phyloP scores from a whole-genome alignment of 2,888 invertebrate genomes.

The Xiphydria camelus region DNA sequence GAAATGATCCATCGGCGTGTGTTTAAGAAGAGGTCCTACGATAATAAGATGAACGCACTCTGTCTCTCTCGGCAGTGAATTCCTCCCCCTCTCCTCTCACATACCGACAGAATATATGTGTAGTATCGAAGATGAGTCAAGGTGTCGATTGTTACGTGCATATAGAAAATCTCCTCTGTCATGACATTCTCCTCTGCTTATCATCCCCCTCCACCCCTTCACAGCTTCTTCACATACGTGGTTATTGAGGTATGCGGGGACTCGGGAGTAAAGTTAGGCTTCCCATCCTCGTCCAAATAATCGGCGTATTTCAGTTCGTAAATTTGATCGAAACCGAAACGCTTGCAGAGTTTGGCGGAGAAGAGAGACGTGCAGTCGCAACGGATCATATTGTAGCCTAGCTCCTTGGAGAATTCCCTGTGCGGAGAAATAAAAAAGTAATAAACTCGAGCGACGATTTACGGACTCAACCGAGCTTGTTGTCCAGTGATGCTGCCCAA shows the following conservation, averaged over 20 bases:
- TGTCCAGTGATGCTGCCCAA: too few relatives aligned
- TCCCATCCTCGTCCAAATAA: slow-evolving; percentile 65
- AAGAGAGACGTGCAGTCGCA: slow-evolving; percentile 77
- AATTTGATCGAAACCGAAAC: slow-evolving; percentile 71
- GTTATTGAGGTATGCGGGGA: slow-evolving; percentile 66
- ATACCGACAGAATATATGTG: too few relatives aligned
- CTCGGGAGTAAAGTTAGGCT: slow-evolving; percentile 68
- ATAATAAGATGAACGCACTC: too few relatives aligned
- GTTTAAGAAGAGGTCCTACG: too few relatives aligned
- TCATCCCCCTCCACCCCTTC: slow-evolving; percentile 18
- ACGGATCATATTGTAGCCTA: slow-evolving; percentile 65
- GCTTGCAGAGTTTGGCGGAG: slow-evolving; percentile 73
- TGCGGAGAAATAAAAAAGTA: too few relatives aligned
- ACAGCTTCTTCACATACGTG: slow-evolving; percentile 63
- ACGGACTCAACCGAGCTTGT: too few relatives aligned
- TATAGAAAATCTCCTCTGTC: slow-evolving; percentile 9
- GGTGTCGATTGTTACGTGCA: too few relatives aligned
- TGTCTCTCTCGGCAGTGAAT: too few relatives aligned
- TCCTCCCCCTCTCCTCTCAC: too few relatives aligned
- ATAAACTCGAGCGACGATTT: too few relatives aligned
- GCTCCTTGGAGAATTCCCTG: slow-evolving; percentile 64
- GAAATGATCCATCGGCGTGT: too few relatives aligned
- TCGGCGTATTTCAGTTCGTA: slow-evolving; percentile 69
- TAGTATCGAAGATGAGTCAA: too few relatives aligned
- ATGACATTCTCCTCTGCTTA: slow-evolving; percentile 21